These are phyloP conservation scores for Tachysurus vachellii DNA, from an alignment of 2,113 vertebrate genomes.

Conservation along the genomic window DNA sequence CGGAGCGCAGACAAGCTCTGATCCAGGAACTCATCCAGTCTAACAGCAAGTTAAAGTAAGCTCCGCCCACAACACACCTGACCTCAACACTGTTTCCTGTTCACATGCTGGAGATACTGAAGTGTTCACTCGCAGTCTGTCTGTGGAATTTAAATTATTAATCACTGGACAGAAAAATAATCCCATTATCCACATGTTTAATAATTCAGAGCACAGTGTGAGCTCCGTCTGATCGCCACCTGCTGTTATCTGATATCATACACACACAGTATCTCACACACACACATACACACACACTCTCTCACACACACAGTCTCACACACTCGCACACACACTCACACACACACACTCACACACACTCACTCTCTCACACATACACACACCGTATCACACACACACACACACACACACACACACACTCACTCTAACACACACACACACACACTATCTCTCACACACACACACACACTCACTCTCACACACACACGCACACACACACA, in stretches of 20 bases:
- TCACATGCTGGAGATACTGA: neutral
- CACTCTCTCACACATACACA: too few species aligned
- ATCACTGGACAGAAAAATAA: neutral
- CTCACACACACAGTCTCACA: conserved; percentile 1
- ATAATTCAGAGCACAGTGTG: conserved; percentile 55
- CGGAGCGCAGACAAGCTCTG: conserved; percentile 79
- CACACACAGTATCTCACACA: neutral
- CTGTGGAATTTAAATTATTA: neutral
- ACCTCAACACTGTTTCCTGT: neutral
- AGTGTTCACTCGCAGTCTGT: neutral
- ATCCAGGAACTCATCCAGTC: conserved; percentile 82
- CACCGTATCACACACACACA: too few species aligned
- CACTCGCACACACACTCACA: neutral
- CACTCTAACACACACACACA: too few species aligned
- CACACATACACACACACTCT: neutral
- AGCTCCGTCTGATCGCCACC: conserved; percentile 51
- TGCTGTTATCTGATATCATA: conserved; percentile 56
- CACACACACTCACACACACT: neutral
- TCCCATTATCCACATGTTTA: conserved; percentile 29
- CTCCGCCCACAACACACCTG: neutral
- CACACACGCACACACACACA: too few species aligned
- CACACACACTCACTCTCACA: too few species aligned
- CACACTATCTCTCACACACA: too few species aligned
- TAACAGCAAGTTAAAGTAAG: conserved; percentile 84
- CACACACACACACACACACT: too few species aligned